phyloP scores from a whole-genome alignment of 2,113 vertebrate genomes.

The Barnardius zonarius region DNA sequence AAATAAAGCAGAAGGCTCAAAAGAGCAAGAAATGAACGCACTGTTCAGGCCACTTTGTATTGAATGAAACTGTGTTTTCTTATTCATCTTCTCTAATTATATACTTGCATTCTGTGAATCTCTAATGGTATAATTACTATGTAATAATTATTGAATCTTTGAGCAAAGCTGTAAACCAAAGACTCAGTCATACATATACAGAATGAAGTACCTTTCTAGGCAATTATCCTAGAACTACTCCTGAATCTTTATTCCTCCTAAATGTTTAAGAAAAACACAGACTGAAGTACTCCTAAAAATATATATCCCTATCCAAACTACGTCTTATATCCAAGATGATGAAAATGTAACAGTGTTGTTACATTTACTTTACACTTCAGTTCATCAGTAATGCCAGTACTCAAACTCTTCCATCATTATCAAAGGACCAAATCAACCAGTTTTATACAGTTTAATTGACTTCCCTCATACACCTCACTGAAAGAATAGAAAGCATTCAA shows the following conservation, averaged over 20 bases:
- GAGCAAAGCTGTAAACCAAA: neutral
- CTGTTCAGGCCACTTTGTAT: neutral
- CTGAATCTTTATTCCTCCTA: neutral
- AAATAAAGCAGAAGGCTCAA: neutral
- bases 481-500: neutral
- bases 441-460: neutral
- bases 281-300: neutral
- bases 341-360: neutral
- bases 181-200: neutral
- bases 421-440: neutral
- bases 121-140: neutral
- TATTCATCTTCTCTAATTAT: neutral
- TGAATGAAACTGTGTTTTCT: neutral
- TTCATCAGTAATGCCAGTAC: neutral
- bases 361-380: neutral
- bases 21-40: neutral
- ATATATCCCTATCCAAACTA: neutral
- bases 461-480: neutral
- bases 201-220: neutral
- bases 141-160: neutral
- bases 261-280: neutral
- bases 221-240: neutral
- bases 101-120: neutral
- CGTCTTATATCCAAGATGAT: neutral
- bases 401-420: neutral